Base-by-base conservation (phyloP, 1,140 invertebrate species). In the Eumeta japonica region DNA sequence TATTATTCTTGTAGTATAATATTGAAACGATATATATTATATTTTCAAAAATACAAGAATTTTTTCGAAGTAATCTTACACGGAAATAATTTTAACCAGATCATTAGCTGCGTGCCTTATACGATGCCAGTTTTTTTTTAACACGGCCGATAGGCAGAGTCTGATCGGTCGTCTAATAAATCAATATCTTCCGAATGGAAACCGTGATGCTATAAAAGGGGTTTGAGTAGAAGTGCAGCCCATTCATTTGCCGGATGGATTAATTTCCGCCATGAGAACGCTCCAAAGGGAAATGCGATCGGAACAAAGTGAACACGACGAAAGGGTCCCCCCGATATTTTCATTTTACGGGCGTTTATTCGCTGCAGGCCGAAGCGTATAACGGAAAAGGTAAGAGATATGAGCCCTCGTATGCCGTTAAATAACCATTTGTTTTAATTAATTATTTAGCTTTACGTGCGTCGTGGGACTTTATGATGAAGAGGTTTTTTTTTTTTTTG, bases 241-340 rank as follows among this genome's bases (percentile, higher is more conserved):
- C 57, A 67, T 65, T 72, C 63, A 68, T 72, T 72, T 62, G 58
- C 54, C 59, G 64, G 64, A 72, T 62, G 56, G 60, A 64, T 67
- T 68, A 62, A 72, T 72, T 63, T 72, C 67, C 67, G 62, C 51
- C 55, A 55, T 58, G 61, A 65, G 64, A 68, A 67, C 61, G 62
- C 43, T 62, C 55, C 52, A 58, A 63, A 60, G 58, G 63, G 63
- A 68, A 72, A 65, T 65, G 57, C 58, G 62, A 72, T 67, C 62
- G 63, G 58, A 54, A 62, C 58, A 64, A 66, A 65, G 61, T 62
- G 58, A 52, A 50, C 46, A 46, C 48, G 48, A 50, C 45, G 37
- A 51, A 40, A 35, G 50, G 48, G 37, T 44, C 38, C 38, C 24
- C 2, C 34, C 32, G 54, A 63, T 66, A 63, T 67, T 58, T n/a